Evolutionary conservation across 2,797 vertebrate genomes (phyloP).

Genomic region (Picus viridis): DNA sequence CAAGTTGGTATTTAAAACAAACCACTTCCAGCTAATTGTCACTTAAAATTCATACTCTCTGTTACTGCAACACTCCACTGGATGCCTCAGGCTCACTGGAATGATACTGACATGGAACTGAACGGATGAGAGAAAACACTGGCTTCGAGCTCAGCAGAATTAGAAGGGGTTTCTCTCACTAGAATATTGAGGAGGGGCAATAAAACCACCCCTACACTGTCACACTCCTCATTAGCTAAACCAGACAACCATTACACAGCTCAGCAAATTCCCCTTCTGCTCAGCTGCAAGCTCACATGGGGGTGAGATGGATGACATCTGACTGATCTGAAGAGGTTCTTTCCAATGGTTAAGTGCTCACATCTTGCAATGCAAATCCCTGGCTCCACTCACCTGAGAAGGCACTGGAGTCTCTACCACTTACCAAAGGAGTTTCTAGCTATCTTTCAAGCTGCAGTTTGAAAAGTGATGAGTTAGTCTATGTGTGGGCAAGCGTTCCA

Average conservation of each 20-base stretch:
- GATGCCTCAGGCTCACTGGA: neutral
- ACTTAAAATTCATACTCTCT: neutral
- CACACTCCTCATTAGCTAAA: neutral
- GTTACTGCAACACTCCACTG: neutral
- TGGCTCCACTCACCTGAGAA: neutral
- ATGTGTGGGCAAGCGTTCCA: accelerated
- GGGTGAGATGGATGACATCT: accelerated
- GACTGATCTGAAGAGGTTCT: neutral
- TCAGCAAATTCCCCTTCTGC: neutral
- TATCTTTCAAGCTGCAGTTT: neutral
- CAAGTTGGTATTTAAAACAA: neutral
- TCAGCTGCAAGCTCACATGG: neutral
- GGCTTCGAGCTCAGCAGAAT: neutral
- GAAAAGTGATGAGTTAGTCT: neutral
- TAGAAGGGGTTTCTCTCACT: neutral
- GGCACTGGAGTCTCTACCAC: neutral
- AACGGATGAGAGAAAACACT: neutral
- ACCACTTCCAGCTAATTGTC: neutral
- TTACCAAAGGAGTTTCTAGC: neutral
- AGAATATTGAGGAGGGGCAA: neutral
- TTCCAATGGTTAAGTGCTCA: neutral
- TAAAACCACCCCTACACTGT: accelerated
- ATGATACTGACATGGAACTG: neutral
- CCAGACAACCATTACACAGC: neutral
- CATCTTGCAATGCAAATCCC: neutral